Percentiles rank a stretch among this genome's conserved stretches.
Evolutionary conservation across 2,797 vertebrate genomes (phyloP).

Genomic region (Phoeniculus purpureus): DNA sequence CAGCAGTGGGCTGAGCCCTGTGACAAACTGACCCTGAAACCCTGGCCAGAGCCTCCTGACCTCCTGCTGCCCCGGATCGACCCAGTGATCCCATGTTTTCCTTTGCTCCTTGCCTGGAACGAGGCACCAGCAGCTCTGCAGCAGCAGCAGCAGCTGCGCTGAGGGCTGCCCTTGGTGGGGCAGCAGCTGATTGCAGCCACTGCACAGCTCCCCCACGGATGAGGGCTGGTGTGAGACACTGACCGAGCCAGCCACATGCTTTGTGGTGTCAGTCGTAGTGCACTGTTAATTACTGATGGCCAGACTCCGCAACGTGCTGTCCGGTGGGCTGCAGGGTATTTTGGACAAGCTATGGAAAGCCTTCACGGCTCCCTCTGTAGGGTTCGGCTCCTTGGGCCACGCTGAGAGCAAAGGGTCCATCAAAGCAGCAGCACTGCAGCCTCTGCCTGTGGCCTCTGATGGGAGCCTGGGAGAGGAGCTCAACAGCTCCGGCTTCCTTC

Average conservation of each 20-base stretch:
- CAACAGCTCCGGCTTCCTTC: rapidly evolving
- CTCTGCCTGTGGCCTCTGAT: background rate
- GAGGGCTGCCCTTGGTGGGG: background rate
- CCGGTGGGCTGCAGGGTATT: slow-evolving; percentile 63
- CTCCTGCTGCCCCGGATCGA: background rate
- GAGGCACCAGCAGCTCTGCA: background rate
- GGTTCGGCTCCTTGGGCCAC: background rate
- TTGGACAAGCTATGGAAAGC: slow-evolving; percentile 49
- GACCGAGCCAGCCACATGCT: slow-evolving; percentile 49
- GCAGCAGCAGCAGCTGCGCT: background rate
- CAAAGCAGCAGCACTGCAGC: background rate
- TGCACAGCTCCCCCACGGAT: background rate
- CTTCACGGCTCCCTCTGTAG: slow-evolving; percentile 25
- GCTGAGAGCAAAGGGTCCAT: slow-evolving; percentile 7
- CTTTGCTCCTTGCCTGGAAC: background rate
- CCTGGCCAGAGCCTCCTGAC: background rate
- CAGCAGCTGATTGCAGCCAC: background rate
- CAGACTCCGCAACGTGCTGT: slow-evolving; percentile 61
- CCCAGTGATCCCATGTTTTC: rapidly evolving
- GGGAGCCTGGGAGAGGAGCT: background rate
- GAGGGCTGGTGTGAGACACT: background rate
- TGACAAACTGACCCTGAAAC: rapidly evolving
- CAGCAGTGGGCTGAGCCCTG: rapidly evolving
- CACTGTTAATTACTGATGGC: slow-evolving; percentile 64
- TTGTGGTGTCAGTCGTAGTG: slow-evolving; percentile 30